Evolutionary conservation across 2,888 invertebrate genomes (phyloP).

Genomic region (Eupithecia tripunctaria): DNA sequence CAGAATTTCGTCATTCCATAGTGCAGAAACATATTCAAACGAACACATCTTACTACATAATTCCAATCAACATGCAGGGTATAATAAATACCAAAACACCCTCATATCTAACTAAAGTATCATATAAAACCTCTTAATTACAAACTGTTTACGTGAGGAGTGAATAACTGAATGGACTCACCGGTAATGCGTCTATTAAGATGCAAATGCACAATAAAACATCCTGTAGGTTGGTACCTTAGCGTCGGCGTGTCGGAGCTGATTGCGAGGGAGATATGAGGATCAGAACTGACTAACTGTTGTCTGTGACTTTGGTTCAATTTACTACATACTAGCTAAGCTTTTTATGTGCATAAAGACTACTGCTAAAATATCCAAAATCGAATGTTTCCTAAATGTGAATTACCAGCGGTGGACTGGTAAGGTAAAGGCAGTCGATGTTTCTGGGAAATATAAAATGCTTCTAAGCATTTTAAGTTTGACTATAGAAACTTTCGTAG

Average conservation of each 20-base stretch:
- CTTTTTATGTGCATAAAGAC: background rate
- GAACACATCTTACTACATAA: background rate
- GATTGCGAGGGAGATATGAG: slow-evolving; percentile 51
- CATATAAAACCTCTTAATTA: slow-evolving; percentile 24
- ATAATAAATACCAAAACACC: slow-evolving; percentile 17
- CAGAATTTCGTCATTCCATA: background rate
- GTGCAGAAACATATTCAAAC: background rate
- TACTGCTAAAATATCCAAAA: background rate
- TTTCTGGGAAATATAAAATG: too few relatives aligned
- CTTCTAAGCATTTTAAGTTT: too few relatives aligned
- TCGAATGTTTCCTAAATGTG: background rate
- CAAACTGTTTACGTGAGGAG: slow-evolving; percentile 27
- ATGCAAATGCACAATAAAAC: slow-evolving; percentile 36
- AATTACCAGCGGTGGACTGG: background rate
- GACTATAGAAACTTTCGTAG: too few relatives aligned
- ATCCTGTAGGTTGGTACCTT: slow-evolving; percentile 33
- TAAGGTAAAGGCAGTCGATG: too few relatives aligned
- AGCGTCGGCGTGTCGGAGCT: slow-evolving; percentile 36
- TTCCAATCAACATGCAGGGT: slow-evolving; percentile 30
- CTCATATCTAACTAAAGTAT: slow-evolving; percentile 16
- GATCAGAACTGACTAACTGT: slow-evolving; percentile 24
- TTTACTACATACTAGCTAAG: background rate
- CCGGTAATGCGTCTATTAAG: slow-evolving; percentile 29
- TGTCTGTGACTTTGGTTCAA: slow-evolving; percentile 18
- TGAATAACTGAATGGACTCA: slow-evolving; percentile 22